These are phyloP conservation scores for Lacanobia oleracea DNA, from an alignment of 2,888 invertebrate species.

Conservation along the genomic window DNA sequence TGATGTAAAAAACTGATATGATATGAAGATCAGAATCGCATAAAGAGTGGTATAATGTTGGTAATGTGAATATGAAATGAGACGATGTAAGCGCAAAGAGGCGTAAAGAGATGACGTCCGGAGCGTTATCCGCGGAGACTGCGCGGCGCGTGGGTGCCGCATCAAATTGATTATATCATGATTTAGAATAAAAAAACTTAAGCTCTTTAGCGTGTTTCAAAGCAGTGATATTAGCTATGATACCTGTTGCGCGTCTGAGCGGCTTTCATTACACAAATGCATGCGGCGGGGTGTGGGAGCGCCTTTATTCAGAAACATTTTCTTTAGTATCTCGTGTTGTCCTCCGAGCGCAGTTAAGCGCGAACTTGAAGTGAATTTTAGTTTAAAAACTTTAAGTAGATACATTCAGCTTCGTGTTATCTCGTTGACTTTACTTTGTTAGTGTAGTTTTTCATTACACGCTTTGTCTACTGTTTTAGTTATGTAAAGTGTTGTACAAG, in stretches of 20 bases:
- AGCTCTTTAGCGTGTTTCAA: slow-evolving; percentile 56
- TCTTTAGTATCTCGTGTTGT: slow-evolving; percentile 56
- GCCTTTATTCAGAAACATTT: slow-evolving; percentile 59
- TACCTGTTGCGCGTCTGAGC: slow-evolving; percentile 69
- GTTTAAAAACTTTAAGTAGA: slow-evolving; percentile 60
- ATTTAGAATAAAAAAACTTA: slow-evolving; percentile 56
- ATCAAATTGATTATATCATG: no score
- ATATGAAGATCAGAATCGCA: slow-evolving; percentile 40
- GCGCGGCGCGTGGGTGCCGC: slow-evolving; percentile 8
- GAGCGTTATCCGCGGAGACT: slow-evolving; percentile 12
- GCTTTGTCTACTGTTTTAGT: slow-evolving; percentile 45
- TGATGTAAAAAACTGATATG: slow-evolving; percentile 45
- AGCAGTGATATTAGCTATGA: slow-evolving; percentile 56
- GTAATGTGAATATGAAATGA: slow-evolving; percentile 54
- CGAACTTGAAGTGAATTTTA: slow-evolving; percentile 58
- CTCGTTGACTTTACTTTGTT: slow-evolving; percentile 59
- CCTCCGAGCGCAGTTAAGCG: slow-evolving; percentile 58
- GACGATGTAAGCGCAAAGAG: slow-evolving; percentile 38
- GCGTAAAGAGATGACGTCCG: slow-evolving; percentile 31
- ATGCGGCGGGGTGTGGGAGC: slow-evolving; percentile 47
- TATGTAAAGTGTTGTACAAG: slow-evolving; percentile 37
- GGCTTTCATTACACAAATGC: slow-evolving; percentile 68
- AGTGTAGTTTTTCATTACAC: slow-evolving; percentile 55
- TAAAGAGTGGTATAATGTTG: slow-evolving; percentile 35
- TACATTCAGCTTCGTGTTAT: slow-evolving; percentile 59